Evolutionary conservation across 2,797 vertebrate genomes (phyloP).

Genomic region (Passerculus sandwichensis): DNA sequence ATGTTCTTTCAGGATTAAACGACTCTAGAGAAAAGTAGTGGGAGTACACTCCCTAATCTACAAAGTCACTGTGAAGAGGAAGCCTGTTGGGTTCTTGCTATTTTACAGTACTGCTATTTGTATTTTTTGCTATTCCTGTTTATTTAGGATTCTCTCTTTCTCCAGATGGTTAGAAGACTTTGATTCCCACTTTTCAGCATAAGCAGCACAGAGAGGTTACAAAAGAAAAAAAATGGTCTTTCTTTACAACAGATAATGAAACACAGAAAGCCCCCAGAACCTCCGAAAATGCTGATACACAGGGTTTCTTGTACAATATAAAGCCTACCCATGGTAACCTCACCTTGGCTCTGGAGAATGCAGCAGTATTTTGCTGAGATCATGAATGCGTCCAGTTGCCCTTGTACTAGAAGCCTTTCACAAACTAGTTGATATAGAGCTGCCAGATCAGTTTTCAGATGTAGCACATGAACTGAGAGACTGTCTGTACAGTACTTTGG

Average conservation of each 20-base stretch:
- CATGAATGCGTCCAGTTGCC: background rate
- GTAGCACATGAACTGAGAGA: background rate
- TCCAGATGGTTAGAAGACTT: background rate
- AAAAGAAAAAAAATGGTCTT: background rate
- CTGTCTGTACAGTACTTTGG: background rate
- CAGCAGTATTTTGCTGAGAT: background rate
- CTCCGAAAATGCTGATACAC: background rate
- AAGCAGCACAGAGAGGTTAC: background rate
- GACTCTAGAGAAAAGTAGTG: background rate
- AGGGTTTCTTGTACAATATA: background rate
- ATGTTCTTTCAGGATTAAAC: background rate
- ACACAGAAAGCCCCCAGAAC: background rate
- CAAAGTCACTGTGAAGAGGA: background rate
- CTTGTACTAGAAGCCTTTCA: background rate
- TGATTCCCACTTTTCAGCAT: background rate
- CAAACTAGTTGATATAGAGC: background rate
- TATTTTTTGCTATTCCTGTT: background rate
- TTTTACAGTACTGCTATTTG: background rate
- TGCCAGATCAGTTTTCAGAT: background rate
- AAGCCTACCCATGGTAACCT: background rate
- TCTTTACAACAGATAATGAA: background rate
- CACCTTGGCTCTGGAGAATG: background rate
- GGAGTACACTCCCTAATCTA: background rate
- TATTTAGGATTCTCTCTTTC: background rate
- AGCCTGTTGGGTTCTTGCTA: background rate